A percentile compares a stretch with the other conserved stretches of the same genome.
Evolutionary conservation across 2,888 invertebrate species (phyloP).

Genomic region (Acanthosepion esculentum): DNA sequence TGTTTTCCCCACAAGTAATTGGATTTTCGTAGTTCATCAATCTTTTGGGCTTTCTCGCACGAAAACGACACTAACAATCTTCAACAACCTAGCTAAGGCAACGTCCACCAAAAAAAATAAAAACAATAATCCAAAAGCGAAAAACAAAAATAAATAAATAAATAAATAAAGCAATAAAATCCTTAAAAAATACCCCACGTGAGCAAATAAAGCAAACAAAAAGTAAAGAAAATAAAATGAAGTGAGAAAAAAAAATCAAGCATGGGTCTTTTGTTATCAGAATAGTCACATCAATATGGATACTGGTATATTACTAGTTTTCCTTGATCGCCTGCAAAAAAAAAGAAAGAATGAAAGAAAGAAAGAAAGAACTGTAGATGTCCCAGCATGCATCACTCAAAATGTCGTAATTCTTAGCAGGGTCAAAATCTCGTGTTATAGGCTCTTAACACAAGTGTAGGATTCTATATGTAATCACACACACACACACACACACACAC

Average conservation of each 20-base stretch:
- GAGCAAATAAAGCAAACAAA: not conserved
- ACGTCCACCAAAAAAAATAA: not conserved
- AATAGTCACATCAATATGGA: not conserved
- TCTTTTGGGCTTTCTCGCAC: slow-evolving; percentile 48
- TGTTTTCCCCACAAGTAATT: slow-evolving; percentile 34
- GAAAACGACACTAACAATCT: not conserved
- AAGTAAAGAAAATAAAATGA: too few species aligned
- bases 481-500: too few species aligned
- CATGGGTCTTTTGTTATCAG: not conserved
- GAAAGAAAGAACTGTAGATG: not conserved
- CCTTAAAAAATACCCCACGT: not conserved
- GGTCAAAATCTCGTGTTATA: too few species aligned
- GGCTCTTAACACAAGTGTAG: too few species aligned
- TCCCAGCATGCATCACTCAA: not conserved
- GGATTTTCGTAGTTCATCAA: slow-evolving; percentile 43
- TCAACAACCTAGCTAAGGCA: not conserved
- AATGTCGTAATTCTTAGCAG: not conserved
- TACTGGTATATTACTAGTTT: not conserved
- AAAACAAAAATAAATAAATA: not conserved
- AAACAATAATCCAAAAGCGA: too few species aligned
- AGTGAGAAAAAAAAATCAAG: too few species aligned
- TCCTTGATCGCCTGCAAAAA: not conserved
- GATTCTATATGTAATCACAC: too few species aligned
- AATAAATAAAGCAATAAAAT: not conserved
- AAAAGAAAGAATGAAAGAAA: not conserved